Base-by-base conservation (phyloP, 2,888 invertebrate genomes). In the Pterobdella sp. region DNA sequence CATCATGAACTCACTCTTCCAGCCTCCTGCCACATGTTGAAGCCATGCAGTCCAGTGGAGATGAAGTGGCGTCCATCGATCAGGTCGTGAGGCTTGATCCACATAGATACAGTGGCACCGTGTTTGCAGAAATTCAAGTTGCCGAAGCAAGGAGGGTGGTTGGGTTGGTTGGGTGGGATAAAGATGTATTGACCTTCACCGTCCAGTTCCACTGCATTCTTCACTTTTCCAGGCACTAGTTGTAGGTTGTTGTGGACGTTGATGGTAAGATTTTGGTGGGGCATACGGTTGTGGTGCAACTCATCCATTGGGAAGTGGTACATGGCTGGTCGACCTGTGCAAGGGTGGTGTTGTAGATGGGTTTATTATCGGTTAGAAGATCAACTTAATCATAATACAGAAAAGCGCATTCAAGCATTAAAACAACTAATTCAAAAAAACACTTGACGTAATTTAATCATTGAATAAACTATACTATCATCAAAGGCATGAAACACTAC, bases 21-120 rank as follows among this genome's bases (percentile, higher is more conserved):
- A 32, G 78, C 77, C 35, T 77, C 75, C 67, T 80, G 80, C 72
- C 78, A 80, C 26, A 72, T 68, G 10, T 78, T 75, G 34, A 83
- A 77, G 4, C 83, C 82, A 63, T 82, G 81, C 3, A 80, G 78
- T 22, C 82, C 82, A 1, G 80, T 79, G 1, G 81, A 78, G 22
- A 82, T 52, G 74, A 80, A 79, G 71, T 81, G 79, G 32, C 78
- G 78, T 18, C 79, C 78, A 49, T 80, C 78, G 7, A 29, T 35
- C 37, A 78, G 71, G 29, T 71, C 37, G 1, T 74, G 76, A 18
- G 76, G 76, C 37, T 72, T 74, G 36, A 78, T 49, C 78, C 78
- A 78, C 18, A 68, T 34, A 10, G 74, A 56, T 0, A 76, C 22
- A 1, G 77, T 73, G 1, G 75, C 68, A 2, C 78, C 78, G 49